Evolutionary conservation across 2,797 vertebrate species (phyloP).

Genomic region (Hafferia zeledoni): DNA sequence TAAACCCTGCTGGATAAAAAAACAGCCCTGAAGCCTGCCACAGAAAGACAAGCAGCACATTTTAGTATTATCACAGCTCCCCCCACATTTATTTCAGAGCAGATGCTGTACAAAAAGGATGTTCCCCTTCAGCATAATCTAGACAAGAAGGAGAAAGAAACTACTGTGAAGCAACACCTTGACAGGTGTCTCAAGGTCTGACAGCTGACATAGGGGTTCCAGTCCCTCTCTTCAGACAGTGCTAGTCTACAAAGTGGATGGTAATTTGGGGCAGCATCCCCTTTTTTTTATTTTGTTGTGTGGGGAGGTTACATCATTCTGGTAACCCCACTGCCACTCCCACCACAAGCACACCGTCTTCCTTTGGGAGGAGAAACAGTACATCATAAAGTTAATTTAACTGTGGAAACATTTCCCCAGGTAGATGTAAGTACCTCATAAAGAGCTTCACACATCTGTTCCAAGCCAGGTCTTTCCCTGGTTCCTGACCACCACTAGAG

Average conservation of each 20-base stretch:
- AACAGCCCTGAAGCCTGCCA: not conserved
- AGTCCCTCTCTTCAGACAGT: not conserved
- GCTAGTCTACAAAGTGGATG: not conserved
- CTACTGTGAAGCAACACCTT: not conserved
- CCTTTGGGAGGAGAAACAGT: not conserved
- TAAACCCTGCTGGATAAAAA: not conserved
- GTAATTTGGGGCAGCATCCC: not conserved
- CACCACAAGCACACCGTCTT: not conserved
- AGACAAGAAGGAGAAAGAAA: not conserved
- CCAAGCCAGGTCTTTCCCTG: not conserved
- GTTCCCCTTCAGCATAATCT: not conserved
- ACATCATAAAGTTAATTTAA: not conserved
- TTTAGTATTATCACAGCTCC: not conserved
- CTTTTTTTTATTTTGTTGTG: not conserved
- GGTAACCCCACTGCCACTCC: not conserved
- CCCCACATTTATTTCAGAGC: not conserved
- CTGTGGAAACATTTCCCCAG: not conserved
- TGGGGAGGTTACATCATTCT: not conserved
- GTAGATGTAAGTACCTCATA: not conserved
- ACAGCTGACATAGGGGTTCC: not conserved
- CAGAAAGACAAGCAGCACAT: not conserved
- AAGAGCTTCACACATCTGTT: not conserved
- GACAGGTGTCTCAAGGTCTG: not conserved
- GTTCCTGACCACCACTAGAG: not conserved
- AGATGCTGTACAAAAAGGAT: not conserved